Evolutionary conservation across 2,888 invertebrate species (phyloP).

Genomic region (Diarsia rubi): DNA sequence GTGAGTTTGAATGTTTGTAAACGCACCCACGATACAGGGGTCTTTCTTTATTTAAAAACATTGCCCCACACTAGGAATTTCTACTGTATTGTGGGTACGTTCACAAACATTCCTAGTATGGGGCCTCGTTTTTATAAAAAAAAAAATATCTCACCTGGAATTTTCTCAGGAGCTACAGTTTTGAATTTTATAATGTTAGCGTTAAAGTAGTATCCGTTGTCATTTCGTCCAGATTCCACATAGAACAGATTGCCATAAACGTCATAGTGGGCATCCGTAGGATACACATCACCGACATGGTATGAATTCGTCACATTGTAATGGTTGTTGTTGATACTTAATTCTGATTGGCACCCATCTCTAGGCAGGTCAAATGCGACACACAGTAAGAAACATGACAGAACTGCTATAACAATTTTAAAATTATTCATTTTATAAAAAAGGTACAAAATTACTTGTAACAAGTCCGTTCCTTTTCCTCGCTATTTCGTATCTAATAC

Average conservation of each 20-base stretch:
- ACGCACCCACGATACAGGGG: too few species aligned
- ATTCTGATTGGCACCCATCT: constrained; percentile 73
- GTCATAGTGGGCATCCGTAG: constrained; percentile 84
- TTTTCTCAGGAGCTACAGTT: constrained; percentile 70
- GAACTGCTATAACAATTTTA: constrained; percentile 63
- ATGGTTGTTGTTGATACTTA: constrained; percentile 79
- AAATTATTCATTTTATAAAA: constrained; percentile 52
- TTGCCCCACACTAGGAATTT: too few species aligned
- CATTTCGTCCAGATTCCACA: constrained; percentile 76
- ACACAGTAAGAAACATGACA: constrained; percentile 66
- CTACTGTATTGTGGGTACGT: too few species aligned
- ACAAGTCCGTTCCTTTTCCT: constrained; percentile 21
- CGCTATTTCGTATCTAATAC: constrained; percentile 3
- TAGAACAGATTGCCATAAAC: constrained; percentile 82
- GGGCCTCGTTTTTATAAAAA: too few species aligned
- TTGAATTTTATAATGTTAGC: constrained; percentile 76
- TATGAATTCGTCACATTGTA: constrained; percentile 77
- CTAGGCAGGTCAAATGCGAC: constrained; percentile 80
- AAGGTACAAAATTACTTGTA: background rate
- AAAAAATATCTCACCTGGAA: constrained; percentile 75
- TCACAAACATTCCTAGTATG: too few species aligned
- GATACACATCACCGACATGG: constrained; percentile 75
- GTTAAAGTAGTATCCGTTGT: constrained; percentile 78
- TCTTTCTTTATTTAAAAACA: too few species aligned
- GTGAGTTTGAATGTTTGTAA: too few species aligned